Evolutionary conservation across 2,888 invertebrate genomes (phyloP).

Genomic region (Kryphioiulus occultus): DNA sequence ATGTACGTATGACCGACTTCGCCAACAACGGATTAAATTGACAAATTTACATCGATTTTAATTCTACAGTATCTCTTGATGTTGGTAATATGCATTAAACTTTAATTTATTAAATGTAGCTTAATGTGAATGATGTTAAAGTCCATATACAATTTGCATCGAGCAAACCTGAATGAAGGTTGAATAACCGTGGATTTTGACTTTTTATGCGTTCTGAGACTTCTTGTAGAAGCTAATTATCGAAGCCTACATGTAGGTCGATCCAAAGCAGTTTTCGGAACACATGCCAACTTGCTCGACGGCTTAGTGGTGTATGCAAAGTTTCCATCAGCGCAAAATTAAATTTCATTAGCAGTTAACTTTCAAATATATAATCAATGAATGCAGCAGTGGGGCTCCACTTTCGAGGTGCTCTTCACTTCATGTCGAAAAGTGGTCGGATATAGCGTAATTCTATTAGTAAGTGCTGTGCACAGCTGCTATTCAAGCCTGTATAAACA

Average conservation of each 20-base stretch:
- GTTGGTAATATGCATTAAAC: no score
- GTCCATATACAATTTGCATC: no score
- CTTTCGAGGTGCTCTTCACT: background rate
- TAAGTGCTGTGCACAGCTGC: conserved; percentile 23
- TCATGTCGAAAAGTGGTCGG: conserved; percentile 1
- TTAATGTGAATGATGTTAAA: no score
- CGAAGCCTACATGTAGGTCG: background rate
- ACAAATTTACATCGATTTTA: no score
- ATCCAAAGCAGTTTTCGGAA: background rate
- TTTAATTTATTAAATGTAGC: no score
- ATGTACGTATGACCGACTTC: no score
- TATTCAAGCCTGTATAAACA: conserved; percentile 1
- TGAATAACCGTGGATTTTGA: background rate
- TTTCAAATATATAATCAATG: conserved; percentile 9
- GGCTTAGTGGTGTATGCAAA: background rate
- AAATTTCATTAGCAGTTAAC: conserved; percentile 23
- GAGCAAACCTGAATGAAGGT: background rate
- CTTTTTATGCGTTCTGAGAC: background rate
- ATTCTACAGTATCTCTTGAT: no score
- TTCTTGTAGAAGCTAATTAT: background rate
- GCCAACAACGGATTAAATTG: no score
- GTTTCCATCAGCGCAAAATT: background rate
- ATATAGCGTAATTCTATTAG: background rate
- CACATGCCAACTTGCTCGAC: background rate
- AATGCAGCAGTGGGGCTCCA: background rate